These are phyloP conservation scores for Aporophyla nigra DNA, from an alignment of 2,888 invertebrate genomes.

Conservation along the genomic window DNA sequence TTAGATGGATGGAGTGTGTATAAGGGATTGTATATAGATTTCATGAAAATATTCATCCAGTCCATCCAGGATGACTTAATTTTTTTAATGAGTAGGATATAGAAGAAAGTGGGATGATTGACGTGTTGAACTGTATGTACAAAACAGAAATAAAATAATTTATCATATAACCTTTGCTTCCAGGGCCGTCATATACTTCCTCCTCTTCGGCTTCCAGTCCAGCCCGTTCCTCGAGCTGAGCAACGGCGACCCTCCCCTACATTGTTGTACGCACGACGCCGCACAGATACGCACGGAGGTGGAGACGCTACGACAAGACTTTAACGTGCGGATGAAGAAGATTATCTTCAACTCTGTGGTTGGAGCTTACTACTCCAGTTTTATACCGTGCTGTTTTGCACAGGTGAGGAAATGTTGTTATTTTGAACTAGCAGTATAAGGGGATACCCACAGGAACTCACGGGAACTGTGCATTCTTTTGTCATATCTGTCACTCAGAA, in stretches of 20 bases:
- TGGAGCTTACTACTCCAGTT: conserved; percentile 96
- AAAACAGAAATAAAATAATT: no score
- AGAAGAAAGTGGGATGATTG: no score
- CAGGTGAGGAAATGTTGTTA: conserved; percentile 91
- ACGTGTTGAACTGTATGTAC: no score
- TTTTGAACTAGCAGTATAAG: no score
- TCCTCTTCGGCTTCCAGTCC: conserved; percentile 95
- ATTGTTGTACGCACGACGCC: conserved; percentile 94
- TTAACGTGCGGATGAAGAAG: conserved; percentile 97
- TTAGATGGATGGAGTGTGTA: no score
- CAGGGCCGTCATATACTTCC: conserved; percentile 94
- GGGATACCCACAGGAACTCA: no score
- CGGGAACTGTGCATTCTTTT: no score
- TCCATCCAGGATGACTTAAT: no score
- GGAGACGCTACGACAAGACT: conserved; percentile 95
- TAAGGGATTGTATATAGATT: no score
- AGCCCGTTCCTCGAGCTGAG: conserved; percentile 94
- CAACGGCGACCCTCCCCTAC: conserved; percentile 92
- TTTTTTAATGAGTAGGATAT: no score
- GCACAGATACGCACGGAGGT: conserved; percentile 95
- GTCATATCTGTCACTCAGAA: no score
- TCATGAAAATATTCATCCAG: no score
- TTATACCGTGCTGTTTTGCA: conserved; percentile 97
- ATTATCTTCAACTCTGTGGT: conserved; percentile 96
- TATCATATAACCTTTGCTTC: background rate